phyloP scores from a whole-genome alignment of 2,888 invertebrate species.

The Orchestes rusci region DNA sequence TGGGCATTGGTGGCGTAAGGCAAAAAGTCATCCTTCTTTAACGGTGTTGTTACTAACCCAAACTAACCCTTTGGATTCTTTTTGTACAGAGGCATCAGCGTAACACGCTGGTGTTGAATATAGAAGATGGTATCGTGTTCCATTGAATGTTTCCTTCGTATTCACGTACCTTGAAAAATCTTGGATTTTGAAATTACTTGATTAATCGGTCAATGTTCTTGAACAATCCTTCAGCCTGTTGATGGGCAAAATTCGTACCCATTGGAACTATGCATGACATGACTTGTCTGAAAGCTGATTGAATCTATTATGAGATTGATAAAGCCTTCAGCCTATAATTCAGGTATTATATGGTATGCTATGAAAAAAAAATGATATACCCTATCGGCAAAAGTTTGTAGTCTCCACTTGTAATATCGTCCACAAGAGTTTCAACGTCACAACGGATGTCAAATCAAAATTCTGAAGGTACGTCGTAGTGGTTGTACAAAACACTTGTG shows the following conservation, averaged over 20 bases:
- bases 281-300: conserved; percentile 45
- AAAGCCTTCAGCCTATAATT: conserved; percentile 37
- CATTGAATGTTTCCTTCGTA: conserved; percentile 5
- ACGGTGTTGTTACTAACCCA: conserved; percentile 56
- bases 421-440: conserved; percentile 48
- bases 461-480: conserved; percentile 50
- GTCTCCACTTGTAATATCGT: conserved; percentile 47
- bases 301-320: conserved; percentile 15
- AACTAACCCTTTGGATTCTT: conserved; percentile 45
- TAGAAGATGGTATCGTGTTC: conserved; percentile 59
- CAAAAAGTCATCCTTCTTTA: conserved; percentile 81
- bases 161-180: conserved; percentile 14
- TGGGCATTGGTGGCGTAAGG: conserved; percentile 79
- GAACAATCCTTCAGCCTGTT: conserved; percentile 52
- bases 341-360: too few relatives aligned
- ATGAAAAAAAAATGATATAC: conserved; percentile 23
- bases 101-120: conserved; percentile 84
- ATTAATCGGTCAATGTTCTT: conserved; percentile 53
- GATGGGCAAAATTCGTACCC: conserved; percentile 61
- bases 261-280: conserved; percentile 57
- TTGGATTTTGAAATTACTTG: conserved; percentile 31
- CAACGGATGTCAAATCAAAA: conserved; percentile 54
- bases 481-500: conserved; percentile 35
- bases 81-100: conserved; percentile 65
- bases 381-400: conserved; percentile 48